A percentile compares a stretch with the other conserved stretches of the same genome.
Evolutionary conservation across 2,113 vertebrate species (phyloP).

Genomic region (Dendrocopos noguchii): DNA sequence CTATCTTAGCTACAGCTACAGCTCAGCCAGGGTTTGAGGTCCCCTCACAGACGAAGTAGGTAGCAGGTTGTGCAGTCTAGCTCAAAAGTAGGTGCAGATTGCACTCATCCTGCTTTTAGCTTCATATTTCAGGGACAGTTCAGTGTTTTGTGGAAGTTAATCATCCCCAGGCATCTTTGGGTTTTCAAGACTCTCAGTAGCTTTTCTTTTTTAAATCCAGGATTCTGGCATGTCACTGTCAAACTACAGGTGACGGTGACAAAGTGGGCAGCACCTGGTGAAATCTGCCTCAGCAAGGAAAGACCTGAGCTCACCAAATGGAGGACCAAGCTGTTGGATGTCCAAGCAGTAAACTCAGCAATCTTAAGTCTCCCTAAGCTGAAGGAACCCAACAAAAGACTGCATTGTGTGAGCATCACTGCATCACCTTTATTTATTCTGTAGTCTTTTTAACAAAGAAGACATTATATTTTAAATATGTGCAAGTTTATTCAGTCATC

Average conservation of each 20-base stretch:
- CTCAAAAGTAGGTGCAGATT: not conserved
- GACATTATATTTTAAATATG: not conserved
- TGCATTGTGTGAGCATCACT: not conserved
- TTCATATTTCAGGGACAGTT: not conserved
- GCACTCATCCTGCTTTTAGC: not conserved
- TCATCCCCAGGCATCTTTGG: not conserved
- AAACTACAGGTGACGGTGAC: not conserved
- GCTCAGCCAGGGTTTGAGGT: not conserved
- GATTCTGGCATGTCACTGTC: not conserved
- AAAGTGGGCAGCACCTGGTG: not conserved
- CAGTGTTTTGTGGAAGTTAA: not conserved
- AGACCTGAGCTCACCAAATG: not conserved
- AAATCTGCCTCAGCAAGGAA: not conserved
- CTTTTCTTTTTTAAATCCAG: not conserved
- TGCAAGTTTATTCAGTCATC: not conserved
- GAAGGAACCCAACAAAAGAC: not conserved
- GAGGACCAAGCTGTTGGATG: not conserved
- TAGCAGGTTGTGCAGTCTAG: not conserved
- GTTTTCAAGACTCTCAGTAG: not conserved
- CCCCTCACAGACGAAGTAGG: not conserved
- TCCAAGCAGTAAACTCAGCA: not conserved
- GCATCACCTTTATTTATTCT: not conserved
- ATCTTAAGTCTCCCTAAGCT: not conserved
- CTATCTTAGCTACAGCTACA: not conserved
- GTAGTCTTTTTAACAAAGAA: not conserved